Conservation (phyloP, 2,113 vertebrate species). For the Vulpes ferrilata region DNA sequence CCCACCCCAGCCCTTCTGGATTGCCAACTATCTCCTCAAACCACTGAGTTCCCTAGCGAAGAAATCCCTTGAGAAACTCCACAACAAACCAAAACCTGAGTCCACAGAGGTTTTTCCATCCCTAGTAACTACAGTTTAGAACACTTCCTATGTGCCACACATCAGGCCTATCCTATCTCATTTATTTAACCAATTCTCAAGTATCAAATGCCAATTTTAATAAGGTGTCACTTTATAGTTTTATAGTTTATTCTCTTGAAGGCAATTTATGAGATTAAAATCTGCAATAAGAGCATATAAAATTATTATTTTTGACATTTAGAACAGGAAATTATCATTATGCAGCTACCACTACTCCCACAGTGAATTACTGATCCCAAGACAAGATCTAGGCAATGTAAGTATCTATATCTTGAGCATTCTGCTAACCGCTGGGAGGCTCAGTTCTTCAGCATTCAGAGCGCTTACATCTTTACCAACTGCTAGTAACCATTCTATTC, state of each 20-base stretch:
- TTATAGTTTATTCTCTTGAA: not conserved
- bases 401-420: too few relatives aligned
- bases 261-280: not conserved
- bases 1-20: not conserved
- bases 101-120: not conserved
- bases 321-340: not conserved
- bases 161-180: not conserved
- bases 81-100: not conserved
- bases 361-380: not conserved
- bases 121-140: not conserved
- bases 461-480: not conserved
- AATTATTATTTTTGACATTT: not conserved
- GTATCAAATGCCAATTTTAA: not conserved
- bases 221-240: not conserved
- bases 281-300: not conserved
- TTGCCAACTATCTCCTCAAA: not conserved
- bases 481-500: not conserved
- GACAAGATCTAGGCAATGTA: not conserved
- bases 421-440: not conserved
- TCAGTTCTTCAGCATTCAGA: not conserved
- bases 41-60: not conserved
- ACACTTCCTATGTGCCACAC: not conserved
- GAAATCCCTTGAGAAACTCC: not conserved
- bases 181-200: slow-evolving; percentile 3
- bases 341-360: not conserved